These are phyloP conservation scores for Aleadryas rufinucha DNA, from an alignment of 2,113 vertebrate species.

Conservation along the genomic window DNA sequence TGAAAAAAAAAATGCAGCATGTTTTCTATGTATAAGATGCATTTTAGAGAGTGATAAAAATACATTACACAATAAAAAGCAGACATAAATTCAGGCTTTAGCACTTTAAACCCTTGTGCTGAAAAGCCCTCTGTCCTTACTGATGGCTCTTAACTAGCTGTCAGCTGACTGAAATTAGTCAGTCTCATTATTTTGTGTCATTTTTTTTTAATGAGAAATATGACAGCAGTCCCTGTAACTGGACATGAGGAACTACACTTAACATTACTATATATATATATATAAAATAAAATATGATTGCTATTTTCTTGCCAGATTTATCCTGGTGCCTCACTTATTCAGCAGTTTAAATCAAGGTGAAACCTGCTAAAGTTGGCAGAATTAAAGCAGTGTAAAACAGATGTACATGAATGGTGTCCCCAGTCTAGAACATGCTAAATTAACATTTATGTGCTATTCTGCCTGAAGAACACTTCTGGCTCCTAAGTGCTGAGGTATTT, in stretches of 20 bases:
- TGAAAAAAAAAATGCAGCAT: not conserved
- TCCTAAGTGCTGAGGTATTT: not conserved
- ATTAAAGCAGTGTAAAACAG: not conserved
- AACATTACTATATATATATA: not conserved
- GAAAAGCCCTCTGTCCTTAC: not conserved
- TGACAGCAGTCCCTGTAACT: not conserved
- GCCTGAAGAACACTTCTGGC: not conserved
- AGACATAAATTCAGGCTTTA: not conserved
- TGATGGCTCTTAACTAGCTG: not conserved
- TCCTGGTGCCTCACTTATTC: not conserved
- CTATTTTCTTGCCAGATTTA: not conserved
- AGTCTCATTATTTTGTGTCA: not conserved
- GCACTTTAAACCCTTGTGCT: not conserved
- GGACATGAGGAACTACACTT: not conserved
- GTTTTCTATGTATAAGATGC: not conserved
- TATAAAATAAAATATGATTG: not conserved
- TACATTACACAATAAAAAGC: not conserved
- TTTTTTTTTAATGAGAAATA: not conserved
- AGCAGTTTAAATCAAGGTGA: not conserved
- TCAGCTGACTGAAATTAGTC: not conserved
- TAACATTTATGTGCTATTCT: constrained; percentile 34
- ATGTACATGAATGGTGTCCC: not conserved
- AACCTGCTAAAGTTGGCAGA: not conserved
- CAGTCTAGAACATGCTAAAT: constrained; percentile 36
- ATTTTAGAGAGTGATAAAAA: not conserved